Percentiles rank a stretch among this genome's conserved stretches.
Conservation (phyloP, 2,888 invertebrate species). For the Diabrotica balteata region DNA sequence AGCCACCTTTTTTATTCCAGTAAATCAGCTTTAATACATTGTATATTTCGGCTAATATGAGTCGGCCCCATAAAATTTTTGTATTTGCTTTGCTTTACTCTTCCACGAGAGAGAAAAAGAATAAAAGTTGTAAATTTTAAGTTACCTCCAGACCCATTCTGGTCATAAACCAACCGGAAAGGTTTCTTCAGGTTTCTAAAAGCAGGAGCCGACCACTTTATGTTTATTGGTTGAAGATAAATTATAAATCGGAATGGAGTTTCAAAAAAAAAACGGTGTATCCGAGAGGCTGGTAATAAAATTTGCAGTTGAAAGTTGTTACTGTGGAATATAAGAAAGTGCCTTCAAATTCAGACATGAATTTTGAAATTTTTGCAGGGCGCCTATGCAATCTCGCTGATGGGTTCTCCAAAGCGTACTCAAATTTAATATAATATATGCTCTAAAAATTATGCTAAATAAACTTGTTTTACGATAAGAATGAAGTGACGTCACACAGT, state of each 20-base stretch:
- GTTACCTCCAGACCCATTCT: conserved; percentile 13
- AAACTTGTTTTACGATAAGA: no score
- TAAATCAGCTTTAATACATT: not conserved
- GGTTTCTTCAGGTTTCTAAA: conserved; percentile 27
- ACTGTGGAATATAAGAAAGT: conserved; percentile 7
- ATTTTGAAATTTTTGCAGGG: conserved; percentile 9
- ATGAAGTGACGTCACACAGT: no score
- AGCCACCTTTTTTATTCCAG: not conserved
- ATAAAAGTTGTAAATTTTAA: conserved; percentile 24
- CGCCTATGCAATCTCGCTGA: no score
- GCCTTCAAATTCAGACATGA: conserved; percentile 13
- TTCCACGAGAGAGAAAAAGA: conserved; percentile 3
- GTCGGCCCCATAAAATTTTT: not conserved
- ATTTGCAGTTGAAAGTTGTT: conserved; percentile 22
- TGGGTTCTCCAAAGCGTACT: no score
- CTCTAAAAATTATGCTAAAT: no score
- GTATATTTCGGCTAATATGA: not conserved
- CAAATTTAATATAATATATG: no score
- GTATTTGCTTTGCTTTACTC: not conserved
- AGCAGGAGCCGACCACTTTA: conserved; percentile 30
- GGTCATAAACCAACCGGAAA: conserved; percentile 23
- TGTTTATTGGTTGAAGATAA: conserved; percentile 38
- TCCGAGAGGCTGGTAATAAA: conserved; percentile 18
- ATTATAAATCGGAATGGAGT: conserved; percentile 34
- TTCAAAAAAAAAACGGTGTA: conserved; percentile 17